These are phyloP conservation scores for Ahaetulla prasina DNA, from an alignment of 2,113 vertebrate genomes.

Conservation along the genomic window DNA sequence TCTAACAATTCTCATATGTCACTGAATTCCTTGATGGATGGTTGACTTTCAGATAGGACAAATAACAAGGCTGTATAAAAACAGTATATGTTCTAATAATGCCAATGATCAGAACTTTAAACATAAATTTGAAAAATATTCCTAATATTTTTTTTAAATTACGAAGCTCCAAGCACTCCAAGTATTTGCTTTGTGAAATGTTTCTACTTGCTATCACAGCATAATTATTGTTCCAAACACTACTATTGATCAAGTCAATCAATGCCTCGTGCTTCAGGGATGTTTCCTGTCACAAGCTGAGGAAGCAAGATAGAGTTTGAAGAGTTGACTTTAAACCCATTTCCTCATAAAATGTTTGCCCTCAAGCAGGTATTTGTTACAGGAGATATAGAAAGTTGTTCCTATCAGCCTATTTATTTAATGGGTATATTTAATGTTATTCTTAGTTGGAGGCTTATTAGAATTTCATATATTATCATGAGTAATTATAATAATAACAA, in stretches of 20 bases:
- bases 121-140: conserved; percentile 36
- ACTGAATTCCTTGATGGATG: background rate
- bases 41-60: conserved; percentile 28
- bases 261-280: conserved; percentile 2
- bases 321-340: conserved; percentile 13
- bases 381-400: background rate
- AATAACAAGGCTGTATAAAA: conserved; percentile 46
- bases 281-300: background rate
- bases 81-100: conserved; percentile 52
- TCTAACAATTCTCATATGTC: background rate
- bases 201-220: conserved; percentile 20
- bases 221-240: conserved; percentile 38
- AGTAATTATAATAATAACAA: background rate
- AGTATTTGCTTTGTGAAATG: conserved; percentile 31
- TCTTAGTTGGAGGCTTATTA: background rate
- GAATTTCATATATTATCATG: background rate
- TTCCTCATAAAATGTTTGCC: background rate
- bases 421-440: background rate
- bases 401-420: background rate
- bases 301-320: conserved; percentile 3
- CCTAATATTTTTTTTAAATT: background rate
- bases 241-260: conserved; percentile 37
- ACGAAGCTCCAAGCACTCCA: background rate
- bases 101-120: conserved; percentile 35
- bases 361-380: background rate